phyloP scores from a whole-genome alignment of 2,888 invertebrate genomes.

The Dolichopus griseipennis region DNA sequence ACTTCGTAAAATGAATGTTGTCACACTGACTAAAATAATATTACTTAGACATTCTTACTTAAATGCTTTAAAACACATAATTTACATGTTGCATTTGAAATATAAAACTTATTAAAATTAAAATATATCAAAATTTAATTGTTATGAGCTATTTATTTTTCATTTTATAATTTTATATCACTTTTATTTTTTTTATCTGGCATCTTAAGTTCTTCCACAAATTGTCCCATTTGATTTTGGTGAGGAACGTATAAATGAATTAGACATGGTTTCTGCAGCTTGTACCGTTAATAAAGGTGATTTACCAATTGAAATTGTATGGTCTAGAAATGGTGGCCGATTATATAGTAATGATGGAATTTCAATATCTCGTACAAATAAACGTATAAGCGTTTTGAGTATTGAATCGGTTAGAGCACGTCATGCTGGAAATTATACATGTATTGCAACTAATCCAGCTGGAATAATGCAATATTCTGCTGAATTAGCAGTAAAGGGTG shows the following conservation, averaged over 20 bases:
- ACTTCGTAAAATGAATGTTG: too few relatives aligned
- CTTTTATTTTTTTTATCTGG: too few relatives aligned
- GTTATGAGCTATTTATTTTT: too few relatives aligned
- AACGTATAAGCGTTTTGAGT: conserved; percentile 54
- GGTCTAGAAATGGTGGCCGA: conserved; percentile 51
- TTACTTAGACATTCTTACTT: too few relatives aligned
- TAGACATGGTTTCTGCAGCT: conserved; percentile 58
- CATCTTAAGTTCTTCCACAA: conserved; percentile 54
- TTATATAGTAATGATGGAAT: conserved; percentile 48
- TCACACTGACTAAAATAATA: too few relatives aligned
- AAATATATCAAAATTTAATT: too few relatives aligned
- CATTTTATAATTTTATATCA: too few relatives aligned
- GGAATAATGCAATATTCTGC: conserved; percentile 50
- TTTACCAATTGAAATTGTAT: conserved; percentile 63
- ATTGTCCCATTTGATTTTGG: conserved; percentile 65
- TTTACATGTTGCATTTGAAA: too few relatives aligned
- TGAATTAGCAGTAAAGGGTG: conserved; percentile 53
- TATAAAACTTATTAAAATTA: too few relatives aligned
- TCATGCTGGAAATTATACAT: conserved; percentile 56
- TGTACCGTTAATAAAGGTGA: conserved; percentile 71
- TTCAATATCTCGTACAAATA: conserved; percentile 49
- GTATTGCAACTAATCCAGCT: conserved; percentile 52
- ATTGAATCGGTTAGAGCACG: conserved; percentile 54
- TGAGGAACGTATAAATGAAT: conserved; percentile 56
- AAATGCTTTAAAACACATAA: too few relatives aligned